These are phyloP conservation scores for honey bee (Apis mellifera) DNA, from an alignment of 1,140 invertebrate species.

Conservation along the genomic window Amel_HAv3.1 CM009940.2:8659001-8659500, in stretches of 20 bases:
- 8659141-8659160: not conserved
- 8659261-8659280: slow-evolving; percentile 29
- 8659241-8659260: slow-evolving; percentile 31
- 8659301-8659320: slow-evolving; percentile 7
- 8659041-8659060: slow-evolving; percentile 72
- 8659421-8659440: slow-evolving; percentile 3
- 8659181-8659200: slow-evolving; percentile 29
- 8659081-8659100: slow-evolving; percentile 73
- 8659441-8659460: slow-evolving; percentile 27
- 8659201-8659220: slow-evolving; percentile 43
- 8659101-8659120: slow-evolving; percentile 54
- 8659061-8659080: slow-evolving; percentile 73
- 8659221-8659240: slow-evolving; percentile 47
- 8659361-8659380: not conserved
- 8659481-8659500: not conserved
- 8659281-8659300: not conserved
- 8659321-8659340: not conserved
- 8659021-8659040: slow-evolving; percentile 75
- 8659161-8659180: slow-evolving; percentile 5
- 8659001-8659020: slow-evolving; percentile 40
- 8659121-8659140: slow-evolving; percentile 65
- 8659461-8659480: slow-evolving; percentile 21
- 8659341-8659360: not conserved
- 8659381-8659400: not conserved
- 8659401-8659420: slow-evolving; percentile 39